phyloP scores from a whole-genome alignment of 2,888 invertebrate genomes.

The Mimumesa dahlbomi region DNA sequence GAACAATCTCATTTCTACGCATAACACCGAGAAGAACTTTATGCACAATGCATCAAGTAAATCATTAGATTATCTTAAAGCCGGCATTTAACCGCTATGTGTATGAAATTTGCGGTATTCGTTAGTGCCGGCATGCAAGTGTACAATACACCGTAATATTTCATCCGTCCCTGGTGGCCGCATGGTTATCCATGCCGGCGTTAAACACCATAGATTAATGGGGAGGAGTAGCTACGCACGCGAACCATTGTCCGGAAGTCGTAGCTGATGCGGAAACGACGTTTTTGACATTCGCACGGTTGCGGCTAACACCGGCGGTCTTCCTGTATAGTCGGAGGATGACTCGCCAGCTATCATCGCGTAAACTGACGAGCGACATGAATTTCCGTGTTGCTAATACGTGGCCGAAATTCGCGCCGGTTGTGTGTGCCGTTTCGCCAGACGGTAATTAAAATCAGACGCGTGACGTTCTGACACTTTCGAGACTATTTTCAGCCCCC shows the following conservation, averaged over 20 bases:
- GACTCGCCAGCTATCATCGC: slow-evolving; percentile 48
- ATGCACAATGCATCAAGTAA: too few species aligned
- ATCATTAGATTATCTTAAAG: too few species aligned
- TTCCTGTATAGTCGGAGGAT: slow-evolving; percentile 39
- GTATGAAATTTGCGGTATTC: too few species aligned
- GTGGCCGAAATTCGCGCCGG: slow-evolving; percentile 25
- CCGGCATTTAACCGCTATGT: too few species aligned
- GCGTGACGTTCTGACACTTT: slow-evolving; percentile 30
- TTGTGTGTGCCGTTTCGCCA: slow-evolving; percentile 23
- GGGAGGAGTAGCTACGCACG: neutral
- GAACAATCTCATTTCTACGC: too few species aligned
- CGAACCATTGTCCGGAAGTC: slow-evolving; percentile 32
- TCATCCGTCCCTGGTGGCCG: neutral
- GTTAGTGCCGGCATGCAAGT: neutral
- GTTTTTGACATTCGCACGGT: slow-evolving; percentile 46
- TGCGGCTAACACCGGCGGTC: slow-evolving; percentile 37
- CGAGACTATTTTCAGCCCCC: too few species aligned
- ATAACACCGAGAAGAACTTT: too few species aligned
- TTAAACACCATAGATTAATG: slow-evolving; percentile 14
- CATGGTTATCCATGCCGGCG: neutral
- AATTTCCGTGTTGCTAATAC: slow-evolving; percentile 44
- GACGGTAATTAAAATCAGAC: slow-evolving; percentile 50
- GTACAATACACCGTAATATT: neutral
- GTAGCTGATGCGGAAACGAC: slow-evolving; percentile 38
- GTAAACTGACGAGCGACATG: slow-evolving; percentile 45